These are phyloP conservation scores for Geodia barretti DNA, from an alignment of 37 sponge, comb jelly and placozoan species.

Conservation along the genomic window DNA sequence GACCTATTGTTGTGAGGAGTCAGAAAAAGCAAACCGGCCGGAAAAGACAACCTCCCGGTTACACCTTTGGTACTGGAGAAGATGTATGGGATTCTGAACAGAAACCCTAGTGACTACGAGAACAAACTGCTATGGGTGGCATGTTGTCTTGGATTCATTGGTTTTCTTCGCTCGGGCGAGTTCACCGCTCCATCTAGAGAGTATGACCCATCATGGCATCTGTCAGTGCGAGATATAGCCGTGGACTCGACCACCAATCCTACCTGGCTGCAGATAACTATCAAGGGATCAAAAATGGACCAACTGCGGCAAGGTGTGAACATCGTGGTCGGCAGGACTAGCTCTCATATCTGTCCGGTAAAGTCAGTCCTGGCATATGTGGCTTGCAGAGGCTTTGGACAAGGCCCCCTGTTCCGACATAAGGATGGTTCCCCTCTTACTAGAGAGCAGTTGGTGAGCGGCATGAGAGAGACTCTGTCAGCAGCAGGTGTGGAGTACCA, in stretches of 20 bases:
- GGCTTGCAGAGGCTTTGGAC: background rate
- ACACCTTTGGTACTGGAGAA: background rate
- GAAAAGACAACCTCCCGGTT: background rate
- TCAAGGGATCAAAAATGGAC: background rate
- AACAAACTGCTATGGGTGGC: constrained; percentile 12
- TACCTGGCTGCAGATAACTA: background rate
- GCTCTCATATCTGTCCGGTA: background rate
- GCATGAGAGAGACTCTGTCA: background rate
- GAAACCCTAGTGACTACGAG: background rate
- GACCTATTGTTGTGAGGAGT: background rate
- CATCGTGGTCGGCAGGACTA: background rate
- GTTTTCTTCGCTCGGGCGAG: background rate
- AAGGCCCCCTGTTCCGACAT: background rate
- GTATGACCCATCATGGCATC: background rate
- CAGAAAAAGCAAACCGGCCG: background rate
- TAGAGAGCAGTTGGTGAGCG: background rate
- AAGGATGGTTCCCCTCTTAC: background rate
- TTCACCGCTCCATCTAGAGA: background rate
- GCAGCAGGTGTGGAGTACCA: background rate
- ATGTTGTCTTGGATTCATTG: constrained; percentile 5
- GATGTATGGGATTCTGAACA: background rate
- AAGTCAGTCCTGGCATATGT: background rate
- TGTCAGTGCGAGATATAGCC: background rate
- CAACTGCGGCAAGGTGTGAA: background rate
- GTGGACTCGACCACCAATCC: background rate